Evolutionary conservation across 2,888 invertebrate species (phyloP), one percentile per base, ranked within the genome.

Genomic region (Automeris io): DNA sequence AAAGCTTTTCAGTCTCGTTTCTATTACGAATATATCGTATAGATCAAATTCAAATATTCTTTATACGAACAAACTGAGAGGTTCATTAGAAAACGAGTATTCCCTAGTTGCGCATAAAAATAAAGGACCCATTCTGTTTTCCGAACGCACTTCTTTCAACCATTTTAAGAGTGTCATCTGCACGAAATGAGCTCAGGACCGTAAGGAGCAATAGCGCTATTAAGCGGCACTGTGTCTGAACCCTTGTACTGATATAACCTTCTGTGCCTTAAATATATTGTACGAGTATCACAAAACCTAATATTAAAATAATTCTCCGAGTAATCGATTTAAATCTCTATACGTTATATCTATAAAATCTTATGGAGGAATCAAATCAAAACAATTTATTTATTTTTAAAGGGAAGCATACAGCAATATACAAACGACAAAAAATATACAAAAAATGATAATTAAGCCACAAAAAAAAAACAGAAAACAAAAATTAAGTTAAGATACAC

Each of bases 81-180:
- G 6, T 7, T 11, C 21, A 21, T 21, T 33, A 29, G n/a, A 29
- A 26, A 23, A 16, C 1, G 23, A 23, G 5, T 13, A 23, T 11
- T 34, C 22, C 5, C 34, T 16, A 16, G 34, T 9, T 23, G 23
- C 23, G 16, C 23, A n/a, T 34, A 34, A 34, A n/a, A 21, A 22
- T 34, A 34, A 34, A 34, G 8, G 16, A 21, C n/a, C 7, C 24
- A 33, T 24, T 38, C 24, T 32, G 37, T 32, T 32, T 33, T 12
- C 25, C 32, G 18, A 33, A 38, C 33, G 9, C 12, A 12, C 25
- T 24, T 8, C 22, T 33, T 11, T 13, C n/a, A n/a, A 16, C 11
- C 19, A 11, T 33, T 12, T 11, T 24, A 23, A 18, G 7, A 7
- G 37, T 32, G 18, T 19, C 24, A 13, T 37, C 21, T 18, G 13